Evolutionary conservation across 2,797 vertebrate genomes (phyloP).

Genomic region (Sternarchorhynchus goeldii): DNA sequence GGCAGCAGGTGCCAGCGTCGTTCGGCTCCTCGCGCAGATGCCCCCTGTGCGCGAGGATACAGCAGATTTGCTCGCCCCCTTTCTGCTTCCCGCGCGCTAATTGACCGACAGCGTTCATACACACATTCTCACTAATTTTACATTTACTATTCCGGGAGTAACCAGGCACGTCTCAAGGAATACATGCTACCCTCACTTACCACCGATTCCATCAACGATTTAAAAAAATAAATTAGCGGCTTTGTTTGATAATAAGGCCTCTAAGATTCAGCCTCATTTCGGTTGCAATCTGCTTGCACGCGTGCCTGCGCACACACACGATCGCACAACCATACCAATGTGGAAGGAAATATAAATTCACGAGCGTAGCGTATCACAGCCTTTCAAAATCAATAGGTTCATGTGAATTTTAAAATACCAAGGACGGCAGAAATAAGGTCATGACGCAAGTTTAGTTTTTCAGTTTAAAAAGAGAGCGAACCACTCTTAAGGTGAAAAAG

Average conservation of each 20-base stretch:
- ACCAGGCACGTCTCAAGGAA: constrained; percentile 85
- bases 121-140: constrained; percentile 97
- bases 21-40: constrained; percentile 53
- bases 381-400: constrained; percentile 8
- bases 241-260: constrained; percentile 89
- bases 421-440: too few species aligned
- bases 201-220: constrained; percentile 80
- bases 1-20: constrained; percentile 60
- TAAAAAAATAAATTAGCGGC: constrained; percentile 83
- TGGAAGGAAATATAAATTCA: neutral
- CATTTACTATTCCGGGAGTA: constrained; percentile 94
- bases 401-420: too few species aligned
- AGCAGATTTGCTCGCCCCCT: constrained; percentile 71
- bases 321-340: neutral
- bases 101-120: constrained; percentile 90
- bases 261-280: constrained; percentile 76
- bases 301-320: constrained; percentile 8
- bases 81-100: constrained; percentile 80
- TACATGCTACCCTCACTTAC: constrained; percentile 82
- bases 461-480: too few species aligned
- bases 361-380: neutral
- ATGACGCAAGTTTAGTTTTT: too few species aligned
- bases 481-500: too few species aligned
- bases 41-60: constrained; percentile 67
- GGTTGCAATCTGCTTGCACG: neutral